Evolutionary conservation across 2,888 invertebrate species (phyloP), one percentile per base, ranked within the genome.

Genomic region (Drosophila yooni): DNA sequence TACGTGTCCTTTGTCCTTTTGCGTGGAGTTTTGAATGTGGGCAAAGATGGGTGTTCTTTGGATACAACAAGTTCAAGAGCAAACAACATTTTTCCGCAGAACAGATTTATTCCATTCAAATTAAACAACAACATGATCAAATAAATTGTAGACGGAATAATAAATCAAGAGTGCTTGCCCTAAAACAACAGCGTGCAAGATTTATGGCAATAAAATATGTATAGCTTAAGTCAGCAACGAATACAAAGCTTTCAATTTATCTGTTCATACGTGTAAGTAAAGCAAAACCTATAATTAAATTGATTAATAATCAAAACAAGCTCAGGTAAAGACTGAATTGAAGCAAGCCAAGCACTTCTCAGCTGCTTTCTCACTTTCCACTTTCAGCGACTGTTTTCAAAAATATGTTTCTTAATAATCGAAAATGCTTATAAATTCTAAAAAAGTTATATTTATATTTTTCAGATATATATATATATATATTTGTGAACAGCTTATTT

Each of bases 71-170:
- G 65, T 75, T 68, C 60, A 70, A 70, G 61, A 69, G 69, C 70
- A 69, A 61, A 69, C 38, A 69, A 69, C 38, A 69, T 58, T 67
- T 60, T 67, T 40, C 15, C 6, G n/a, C 27, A 18, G 18, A 54
- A 46, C 51, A 62, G 76, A 76, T 76, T 76, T 76, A 63, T 72
- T 29, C 59, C 67, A 54, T 53, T 71, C 33, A 63, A 76, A 76
- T 76, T 72, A 57, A 76, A 63, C 67, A 71, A 63, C 48, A 71
- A 60, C 66, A 60, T 70, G 54, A 69, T 58, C 48, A 58, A 50
- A 70, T 64, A 64, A 60, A 63, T 70, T 69, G 54, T 59, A 63
- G 51, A 59, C 56, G 46, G 70, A 25, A 38, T 50, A 60, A 74
- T 74, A 74, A 75, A 74, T 74, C 59, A 64, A 52, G 27, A 40